Base-by-base conservation (phyloP, 2,888 invertebrate species). In the Tribolium freemani region DNA sequence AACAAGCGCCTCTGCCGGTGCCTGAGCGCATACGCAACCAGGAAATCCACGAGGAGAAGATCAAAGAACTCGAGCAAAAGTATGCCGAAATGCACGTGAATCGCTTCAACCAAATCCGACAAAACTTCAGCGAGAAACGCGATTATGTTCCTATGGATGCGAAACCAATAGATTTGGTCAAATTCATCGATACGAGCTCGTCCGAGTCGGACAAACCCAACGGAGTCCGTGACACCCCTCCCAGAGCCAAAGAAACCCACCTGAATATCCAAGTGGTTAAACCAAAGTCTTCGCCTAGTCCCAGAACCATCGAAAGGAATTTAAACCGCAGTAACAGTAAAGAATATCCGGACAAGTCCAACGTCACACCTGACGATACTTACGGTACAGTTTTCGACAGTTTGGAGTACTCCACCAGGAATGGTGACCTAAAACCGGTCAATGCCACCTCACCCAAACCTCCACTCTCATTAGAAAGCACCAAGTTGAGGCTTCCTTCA, bases 171-270 rank as follows among this genome's bases (percentile, higher is more conserved):
- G 74, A 78, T 30, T 74, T 83, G 16, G 80, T 77, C 9, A 84
- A 83, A 77, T 85, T 83, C 50, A 84, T 84, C 13, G 87, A 87
- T 69, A 85, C 84, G 0, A 86, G 84, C 72, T 84, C 85, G 67
- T 86, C 86, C 2, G 85, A 85, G 66, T 86, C 86, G 0, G 84
- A 85, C 11, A 81, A 80, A 61, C 79, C 80, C 13, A 81, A 78
- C 21, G 53, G 51, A 4, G 64, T 38, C n/a, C 70, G 81, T 26
- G 81, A 81, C 61, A 86, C 84, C 0, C 84, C 85, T 2, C 84
- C 84, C 0, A 75, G 84, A 60, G 82, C 83, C 9, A 81, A 81
- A 72, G 85, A 85, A 71, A 83, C 84, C 3, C 74, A 82, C 67
- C 83, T 83, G 76, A 83, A 83, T 54, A 78, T 86, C 3, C 81